Percentiles rank a stretch among this genome's conserved stretches.
These are phyloP conservation scores for Parauchenoglanis ngamensis DNA, from an alignment of 2,797 vertebrate species.

Conservation along the genomic window DNA sequence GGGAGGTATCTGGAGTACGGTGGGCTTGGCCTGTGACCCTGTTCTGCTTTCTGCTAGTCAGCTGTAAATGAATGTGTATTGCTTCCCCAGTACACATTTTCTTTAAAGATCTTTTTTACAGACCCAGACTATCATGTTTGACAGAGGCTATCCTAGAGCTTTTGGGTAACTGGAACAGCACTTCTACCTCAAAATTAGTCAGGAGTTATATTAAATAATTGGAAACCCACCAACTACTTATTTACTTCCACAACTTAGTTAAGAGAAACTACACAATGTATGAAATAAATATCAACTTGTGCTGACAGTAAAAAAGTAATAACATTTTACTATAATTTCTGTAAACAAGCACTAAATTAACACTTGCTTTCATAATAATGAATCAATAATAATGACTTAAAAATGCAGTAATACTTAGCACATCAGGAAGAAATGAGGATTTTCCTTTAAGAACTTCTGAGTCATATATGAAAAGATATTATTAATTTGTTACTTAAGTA, in stretches of 20 bases:
- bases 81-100: constrained; percentile 43
- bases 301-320: neutral
- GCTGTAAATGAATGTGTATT: constrained; percentile 39
- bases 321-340: neutral
- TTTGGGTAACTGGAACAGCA: neutral
- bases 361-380: neutral
- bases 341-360: neutral
- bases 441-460: neutral
- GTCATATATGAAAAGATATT: neutral
- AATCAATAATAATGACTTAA: neutral
- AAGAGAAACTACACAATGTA: neutral
- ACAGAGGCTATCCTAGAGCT: neutral
- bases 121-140: neutral
- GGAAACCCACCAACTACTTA: neutral
- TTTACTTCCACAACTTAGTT: neutral
- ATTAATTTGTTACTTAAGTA: neutral
- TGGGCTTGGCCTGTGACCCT: constrained; percentile 37
- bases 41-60: constrained; percentile 27
- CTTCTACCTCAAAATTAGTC: neutral
- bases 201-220: neutral
- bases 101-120: neutral
- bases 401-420: too few species aligned
- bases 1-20: constrained; percentile 36
- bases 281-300: neutral
- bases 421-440: neutral